Base-by-base conservation (phyloP, 2,888 invertebrate genomes). In the Blera fallax region DNA sequence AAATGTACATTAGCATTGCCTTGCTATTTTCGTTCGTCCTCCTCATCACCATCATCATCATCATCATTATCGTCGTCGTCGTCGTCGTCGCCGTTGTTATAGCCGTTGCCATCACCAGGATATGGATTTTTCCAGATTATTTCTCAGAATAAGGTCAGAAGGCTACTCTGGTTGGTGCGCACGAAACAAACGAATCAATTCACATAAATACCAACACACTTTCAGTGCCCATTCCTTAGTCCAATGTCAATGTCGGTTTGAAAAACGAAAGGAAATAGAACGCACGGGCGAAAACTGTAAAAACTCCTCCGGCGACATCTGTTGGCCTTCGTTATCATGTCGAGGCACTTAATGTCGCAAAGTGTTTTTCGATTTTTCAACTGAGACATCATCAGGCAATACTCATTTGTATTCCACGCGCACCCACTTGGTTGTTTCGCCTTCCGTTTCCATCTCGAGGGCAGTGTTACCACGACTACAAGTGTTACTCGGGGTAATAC, bases 351-450 rank as follows among this genome's bases (percentile, higher is more conserved):
- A 73, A 80, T 70, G 80, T 64, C 69, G 70, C 65, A 84, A 80
- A 80, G 74, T 84, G 64, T 69, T 74, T 70, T 74, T 80, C 84
- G 80, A 84, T 80, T 84, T 80, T 80, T 80, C 84, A 80, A 84
- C 84, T 80, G 74, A 84, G 84, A 84, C 84, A 84, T 84, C 74
- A 84, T 84, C 80, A 74, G 69, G 56, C 80, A 74, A 69, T 80
- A 52, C 70, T 84, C 84, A 84, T 84, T 84, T 80, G 45, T 80
- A 84, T 84, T 80, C 80, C 74, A 65, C 58, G 69, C 74, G 52
- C 74, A 56, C 11, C 32, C 72, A 78, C 62, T 67, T 29, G 60
- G 76, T 64, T 62, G 48, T 62, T 67, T 67, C 24, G 50, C 29
- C 34, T 45, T 54, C 6, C 32, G 7, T 48, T 69, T 45, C 37